Evolutionary conservation across 2,113 vertebrate genomes (phyloP).

Genomic region (Prietella phreatophila): DNA sequence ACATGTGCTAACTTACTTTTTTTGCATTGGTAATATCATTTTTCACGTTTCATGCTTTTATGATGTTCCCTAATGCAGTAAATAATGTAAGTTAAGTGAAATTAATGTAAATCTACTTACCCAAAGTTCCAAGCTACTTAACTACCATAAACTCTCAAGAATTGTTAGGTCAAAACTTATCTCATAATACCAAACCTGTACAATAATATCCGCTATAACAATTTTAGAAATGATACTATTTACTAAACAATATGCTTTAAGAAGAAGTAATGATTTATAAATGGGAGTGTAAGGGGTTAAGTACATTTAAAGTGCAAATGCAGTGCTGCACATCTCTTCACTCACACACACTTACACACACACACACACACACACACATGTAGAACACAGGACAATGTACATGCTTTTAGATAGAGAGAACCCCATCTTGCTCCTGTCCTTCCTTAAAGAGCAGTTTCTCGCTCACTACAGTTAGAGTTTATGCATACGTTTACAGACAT

Average conservation of each 20-base stretch:
- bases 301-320: not conserved
- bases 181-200: not conserved
- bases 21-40: too few relatives aligned
- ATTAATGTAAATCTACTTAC: too few relatives aligned
- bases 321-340: not conserved
- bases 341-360: slow-evolving; percentile 34
- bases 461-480: not conserved
- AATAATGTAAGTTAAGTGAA: too few relatives aligned
- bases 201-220: not conserved
- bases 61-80: too few relatives aligned
- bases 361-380: too few relatives aligned
- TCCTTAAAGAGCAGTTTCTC: not conserved
- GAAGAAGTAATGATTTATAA: not conserved
- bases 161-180: too few relatives aligned
- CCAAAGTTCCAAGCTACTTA: too few relatives aligned
- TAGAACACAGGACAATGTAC: not conserved
- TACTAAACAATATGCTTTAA: not conserved
- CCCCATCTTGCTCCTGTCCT: not conserved
- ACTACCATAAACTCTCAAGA: too few relatives aligned
- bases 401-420: slow-evolving; percentile 24
- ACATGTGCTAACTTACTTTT: too few relatives aligned
- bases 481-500: not conserved
- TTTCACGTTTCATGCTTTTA: too few relatives aligned
- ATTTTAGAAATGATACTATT: not conserved
- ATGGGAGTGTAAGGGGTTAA: not conserved